Conservation (phyloP, 1,140 invertebrate genomes). For the Drosophila sulfurigaster region DNA sequence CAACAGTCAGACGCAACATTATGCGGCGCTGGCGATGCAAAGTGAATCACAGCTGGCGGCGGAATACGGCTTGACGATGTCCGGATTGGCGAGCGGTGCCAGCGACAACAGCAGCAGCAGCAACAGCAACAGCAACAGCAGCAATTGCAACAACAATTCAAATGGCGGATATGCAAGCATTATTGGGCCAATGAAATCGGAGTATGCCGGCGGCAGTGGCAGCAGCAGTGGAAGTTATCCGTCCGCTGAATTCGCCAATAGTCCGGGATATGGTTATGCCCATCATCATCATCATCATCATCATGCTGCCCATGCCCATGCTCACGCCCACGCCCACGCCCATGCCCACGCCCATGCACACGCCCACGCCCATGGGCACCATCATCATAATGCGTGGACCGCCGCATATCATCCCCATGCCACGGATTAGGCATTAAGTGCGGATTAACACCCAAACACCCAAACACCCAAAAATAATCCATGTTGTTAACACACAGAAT, state of each 20-base stretch:
- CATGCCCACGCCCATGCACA: slow-evolving; percentile 26
- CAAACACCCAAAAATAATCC: slow-evolving; percentile 8
- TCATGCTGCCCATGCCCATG: slow-evolving; percentile 20
- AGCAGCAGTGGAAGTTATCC: slow-evolving; percentile 57
- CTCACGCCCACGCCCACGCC: slow-evolving; percentile 20
- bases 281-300: slow-evolving; percentile 38
- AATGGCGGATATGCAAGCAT: slow-evolving; percentile 42
- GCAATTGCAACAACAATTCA: slow-evolving; percentile 22
- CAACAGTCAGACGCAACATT: slow-evolving; percentile 50
- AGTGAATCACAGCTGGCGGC: slow-evolving; percentile 76
- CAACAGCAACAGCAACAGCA: slow-evolving; percentile 25
- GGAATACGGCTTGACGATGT: slow-evolving; percentile 78
- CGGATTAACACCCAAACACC: slow-evolving; percentile 10
- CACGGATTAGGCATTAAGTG: slow-evolving; percentile 55
- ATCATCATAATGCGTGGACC: slow-evolving; percentile 73
- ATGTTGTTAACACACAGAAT: slow-evolving; percentile 16
- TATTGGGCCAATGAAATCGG: slow-evolving; percentile 71
- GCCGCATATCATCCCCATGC: slow-evolving; percentile 78
- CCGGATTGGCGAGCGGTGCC: slow-evolving; percentile 65
- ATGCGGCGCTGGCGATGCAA: slow-evolving; percentile 74
- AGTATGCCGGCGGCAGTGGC: slow-evolving; percentile 67
- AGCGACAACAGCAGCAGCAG: slow-evolving; percentile 53
- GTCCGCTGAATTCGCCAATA: slow-evolving; percentile 55
- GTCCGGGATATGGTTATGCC: slow-evolving; percentile 57
- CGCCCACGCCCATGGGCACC: slow-evolving; percentile 25